Conservation (phyloP, 1,140 invertebrate species). For the Drosophila dunni region DNA sequence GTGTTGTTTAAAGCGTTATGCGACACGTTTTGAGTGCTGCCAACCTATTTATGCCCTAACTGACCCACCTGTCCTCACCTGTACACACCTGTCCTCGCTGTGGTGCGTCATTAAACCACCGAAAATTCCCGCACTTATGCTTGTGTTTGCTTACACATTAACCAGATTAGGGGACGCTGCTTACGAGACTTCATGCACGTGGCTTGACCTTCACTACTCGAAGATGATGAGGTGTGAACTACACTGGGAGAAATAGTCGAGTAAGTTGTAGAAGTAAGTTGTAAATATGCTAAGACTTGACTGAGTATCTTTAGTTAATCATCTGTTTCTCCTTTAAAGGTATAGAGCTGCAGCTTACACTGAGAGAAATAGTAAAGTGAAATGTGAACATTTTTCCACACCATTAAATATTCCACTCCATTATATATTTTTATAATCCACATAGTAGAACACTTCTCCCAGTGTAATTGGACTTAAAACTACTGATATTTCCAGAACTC, state of each 20-base stretch:
- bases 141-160: constrained; percentile 47
- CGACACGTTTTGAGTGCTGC: constrained; percentile 12
- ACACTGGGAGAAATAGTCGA: constrained; percentile 39
- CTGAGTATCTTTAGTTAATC: no score
- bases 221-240: constrained; percentile 59
- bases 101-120: constrained; percentile 31
- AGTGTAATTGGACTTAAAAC: constrained; percentile 13
- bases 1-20: constrained; percentile 40
- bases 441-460: background rate
- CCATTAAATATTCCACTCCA: no score
- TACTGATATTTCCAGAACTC: constrained; percentile 6
- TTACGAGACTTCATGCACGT: constrained; percentile 31
- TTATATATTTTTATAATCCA: background rate
- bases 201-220: constrained; percentile 52
- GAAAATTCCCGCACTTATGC: constrained; percentile 28
- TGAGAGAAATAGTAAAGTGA: no score
- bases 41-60: constrained; percentile 56
- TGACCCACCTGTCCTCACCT: no score
- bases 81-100: background rate
- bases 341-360: no score
- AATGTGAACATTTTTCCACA: no score
- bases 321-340: no score
- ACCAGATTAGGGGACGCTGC: constrained; percentile 2
- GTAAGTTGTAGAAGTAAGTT: background rate
- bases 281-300: no score